Evolutionary conservation across 1,140 invertebrate species (phyloP).

Genomic region (Drosophila cardini): DNA sequence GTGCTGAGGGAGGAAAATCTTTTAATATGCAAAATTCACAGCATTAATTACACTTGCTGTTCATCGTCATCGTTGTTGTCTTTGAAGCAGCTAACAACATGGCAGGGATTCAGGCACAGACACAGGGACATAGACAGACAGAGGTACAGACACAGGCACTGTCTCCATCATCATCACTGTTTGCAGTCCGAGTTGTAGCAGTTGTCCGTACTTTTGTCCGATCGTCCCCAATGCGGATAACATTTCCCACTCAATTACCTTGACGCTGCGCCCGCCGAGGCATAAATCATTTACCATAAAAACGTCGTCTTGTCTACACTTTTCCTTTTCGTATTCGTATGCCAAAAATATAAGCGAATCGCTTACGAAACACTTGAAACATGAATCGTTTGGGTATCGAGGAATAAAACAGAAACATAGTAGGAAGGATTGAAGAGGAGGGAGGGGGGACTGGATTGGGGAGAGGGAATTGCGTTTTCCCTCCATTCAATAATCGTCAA

Average conservation of each 20-base stretch:
- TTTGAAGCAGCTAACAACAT: constrained; percentile 78
- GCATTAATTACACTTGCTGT: constrained; percentile 81
- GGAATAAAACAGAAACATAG: not conserved
- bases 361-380: constrained; percentile 77
- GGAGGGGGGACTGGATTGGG: not conserved
- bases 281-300: constrained; percentile 82
- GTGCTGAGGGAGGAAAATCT: constrained; percentile 58
- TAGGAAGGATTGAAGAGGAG: not conserved
- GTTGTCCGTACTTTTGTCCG: not conserved
- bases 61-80: constrained; percentile 55
- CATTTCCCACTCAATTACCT: constrained; percentile 81
- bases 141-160: constrained; percentile 2
- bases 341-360: constrained; percentile 76
- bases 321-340: constrained; percentile 80
- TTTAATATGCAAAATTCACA: constrained; percentile 82
- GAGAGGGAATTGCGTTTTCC: constrained; percentile 7
- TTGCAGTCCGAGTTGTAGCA: constrained; percentile 30
- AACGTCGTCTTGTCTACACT: constrained; percentile 78
- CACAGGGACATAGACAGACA: constrained; percentile 4
- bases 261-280: constrained; percentile 70
- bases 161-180: constrained; percentile 24
- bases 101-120: constrained; percentile 42
- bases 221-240: constrained; percentile 37
- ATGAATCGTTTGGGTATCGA: constrained; percentile 39
- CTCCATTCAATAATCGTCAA: constrained; percentile 74